Evolutionary conservation across 2,888 invertebrate species (phyloP), one percentile per base, ranked within the genome.

Genomic region (Leptopterna dolabrata): DNA sequence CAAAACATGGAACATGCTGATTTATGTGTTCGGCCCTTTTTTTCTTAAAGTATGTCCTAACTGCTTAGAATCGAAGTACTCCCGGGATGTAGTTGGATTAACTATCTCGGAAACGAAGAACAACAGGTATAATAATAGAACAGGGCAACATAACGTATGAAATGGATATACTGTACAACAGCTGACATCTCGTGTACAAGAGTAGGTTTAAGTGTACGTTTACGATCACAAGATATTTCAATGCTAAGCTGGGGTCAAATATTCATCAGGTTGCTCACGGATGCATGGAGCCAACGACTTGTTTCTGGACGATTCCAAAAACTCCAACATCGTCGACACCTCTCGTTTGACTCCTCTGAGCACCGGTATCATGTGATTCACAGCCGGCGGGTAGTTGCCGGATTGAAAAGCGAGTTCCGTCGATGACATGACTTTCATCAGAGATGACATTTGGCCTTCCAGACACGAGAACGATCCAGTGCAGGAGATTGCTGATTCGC

Each of bases 261-360:
- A 63, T 19, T 63, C 63, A 9, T 63, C 63, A 63, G 63, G 27
- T 24, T 63, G 63, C 11, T 63, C 63, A 11, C 19, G 63, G 19
- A 63, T 63, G 4, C 9, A 11, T 7, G 27, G 11, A 11, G 19
- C 0, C 63, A 27, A 63, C 63, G 27, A 7, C 63, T 1, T 0
- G 0, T 27, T 76, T 36, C 36, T 76, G 73, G 73, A n/a, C 16
- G 73, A 30, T n/a, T 55, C 81, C 30, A 81, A 36, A 55, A 47
- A 81, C 6, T 81, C 51, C 30, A 81, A 51, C 51, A 81, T 81
- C 30, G 51, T 30, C 4, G 29, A 14, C 30, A 81, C 55, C 29
- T 81, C 81, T 1, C 81, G 30, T 47, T 81, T 14, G 24, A 81
- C 81, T 0, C 36, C 55, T 36, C 29, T 81, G n/a, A 81, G 47